These are phyloP conservation scores for Cartodere bifasciata DNA, from an alignment of 2,888 invertebrate species.

Conservation along the genomic window DNA sequence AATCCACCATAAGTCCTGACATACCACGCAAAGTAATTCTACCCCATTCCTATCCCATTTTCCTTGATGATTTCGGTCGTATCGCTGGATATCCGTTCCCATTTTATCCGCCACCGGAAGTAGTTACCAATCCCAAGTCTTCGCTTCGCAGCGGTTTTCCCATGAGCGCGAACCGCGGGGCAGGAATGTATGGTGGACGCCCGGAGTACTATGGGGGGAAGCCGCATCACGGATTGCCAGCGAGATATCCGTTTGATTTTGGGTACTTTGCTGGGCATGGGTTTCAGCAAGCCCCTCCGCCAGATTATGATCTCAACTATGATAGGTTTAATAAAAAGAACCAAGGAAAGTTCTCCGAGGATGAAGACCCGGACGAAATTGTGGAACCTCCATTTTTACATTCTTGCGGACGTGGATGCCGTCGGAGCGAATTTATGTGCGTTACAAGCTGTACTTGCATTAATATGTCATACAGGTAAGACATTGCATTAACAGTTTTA, in stretches of 20 bases:
- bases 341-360: constrained; percentile 18
- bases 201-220: constrained; percentile 27
- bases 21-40: constrained; percentile 15
- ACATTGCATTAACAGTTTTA: constrained; percentile 13
- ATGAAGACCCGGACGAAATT: constrained; percentile 15
- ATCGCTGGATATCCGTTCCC: constrained; percentile 13
- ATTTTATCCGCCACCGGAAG: constrained; percentile 6
- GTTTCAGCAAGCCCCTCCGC: constrained; percentile 14
- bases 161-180: no score
- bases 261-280: constrained; percentile 24
- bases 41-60: background rate
- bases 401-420: constrained; percentile 33
- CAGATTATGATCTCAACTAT: background rate
- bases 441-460: constrained; percentile 55
- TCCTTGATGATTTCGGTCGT: constrained; percentile 13
- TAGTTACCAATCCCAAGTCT: constrained; percentile 9
- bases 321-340: background rate
- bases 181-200: constrained; percentile 29
- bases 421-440: constrained; percentile 43
- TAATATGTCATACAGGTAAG: constrained; percentile 26
- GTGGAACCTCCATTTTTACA: no score
- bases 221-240: constrained; percentile 14
- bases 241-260: constrained; percentile 21
- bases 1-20: constrained; percentile 29
- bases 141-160: constrained; percentile 6